Base-by-base conservation (phyloP, 2,888 invertebrate species). In the Tanytarsus gracilentus region DNA sequence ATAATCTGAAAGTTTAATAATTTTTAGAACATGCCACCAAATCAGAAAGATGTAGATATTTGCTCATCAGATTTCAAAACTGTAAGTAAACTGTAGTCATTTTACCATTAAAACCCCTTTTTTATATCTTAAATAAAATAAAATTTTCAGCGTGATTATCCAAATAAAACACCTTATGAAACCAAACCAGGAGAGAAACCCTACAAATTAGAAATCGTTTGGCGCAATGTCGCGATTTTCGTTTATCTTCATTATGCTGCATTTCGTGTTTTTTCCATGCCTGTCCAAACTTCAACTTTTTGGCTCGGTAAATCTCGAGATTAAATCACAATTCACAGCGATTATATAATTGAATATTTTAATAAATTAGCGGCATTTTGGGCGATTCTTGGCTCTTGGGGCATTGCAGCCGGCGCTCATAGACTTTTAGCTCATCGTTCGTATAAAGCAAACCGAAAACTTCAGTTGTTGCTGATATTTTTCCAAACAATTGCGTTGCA, bases 141-240 rank as follows among this genome's bases (percentile, higher is more conserved):
- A n/a, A n/a, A n/a, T n/a, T n/a, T n/a, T n/a, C 26, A 52, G 52
- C 25, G 26, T 26, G 52, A 52, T 11, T 14, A 26, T 18, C 52
- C 52, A 11, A 27, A 29, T 3, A 11, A 16, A 18, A n/a, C 16
- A 21, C 52, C 52, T 7, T 52, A 52, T 30, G 29, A 52, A 9
- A 29, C 30, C 6, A 52, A 52, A 11, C 52, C 52, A 6, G 52
- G 52, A 8, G 52, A 52, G 8, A 52, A 52, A 26, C 52, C 52
- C 5, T 65, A 65, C 63, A 77, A 78, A 69, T 82, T 84, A 81
- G 77, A 83, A 65, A 83, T 89, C 65, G 88, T 88, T 1, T 89
- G 88, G 88, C 79, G 83, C 69, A 89, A 89, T 71, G 84, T 88
- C 0, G 69, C 85, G 3, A 82, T 83, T 5, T 88, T 90, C 68